These are phyloP conservation scores for Bujurquina vittata DNA, from an alignment of 2,113 vertebrate genomes.

Conservation along the genomic window DNA sequence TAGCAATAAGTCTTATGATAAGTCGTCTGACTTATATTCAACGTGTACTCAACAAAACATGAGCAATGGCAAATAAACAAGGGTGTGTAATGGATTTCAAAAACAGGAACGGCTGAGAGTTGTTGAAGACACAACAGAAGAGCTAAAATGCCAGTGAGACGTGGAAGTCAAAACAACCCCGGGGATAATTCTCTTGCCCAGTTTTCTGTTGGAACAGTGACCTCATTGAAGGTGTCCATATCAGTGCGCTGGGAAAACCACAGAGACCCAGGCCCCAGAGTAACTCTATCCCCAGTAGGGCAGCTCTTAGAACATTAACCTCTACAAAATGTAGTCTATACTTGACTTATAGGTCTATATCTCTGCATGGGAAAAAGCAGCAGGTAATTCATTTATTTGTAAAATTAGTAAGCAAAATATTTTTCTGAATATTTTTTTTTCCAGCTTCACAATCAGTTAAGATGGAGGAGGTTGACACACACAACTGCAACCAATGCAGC, in stretches of 20 bases:
- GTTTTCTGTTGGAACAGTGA: conserved; percentile 17
- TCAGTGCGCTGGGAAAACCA: conserved; percentile 24
- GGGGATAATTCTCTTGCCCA: neutral
- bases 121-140: neutral
- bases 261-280: conserved; percentile 23
- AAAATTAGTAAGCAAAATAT: neutral
- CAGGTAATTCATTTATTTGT: neutral
- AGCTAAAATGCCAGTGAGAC: neutral
- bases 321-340: neutral
- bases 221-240: conserved; percentile 47
- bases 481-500: neutral
- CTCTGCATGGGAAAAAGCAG: neutral
- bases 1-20: conserved; percentile 1
- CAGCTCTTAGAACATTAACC: conserved; percentile 6
- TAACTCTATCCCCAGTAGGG: conserved; percentile 37
- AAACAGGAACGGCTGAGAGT: neutral
- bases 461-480: neutral
- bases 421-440: neutral
- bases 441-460: neutral
- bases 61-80: conserved; percentile 17
- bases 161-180: neutral
- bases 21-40: no score
- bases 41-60: neutral
- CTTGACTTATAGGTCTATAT: neutral
- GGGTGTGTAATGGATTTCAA: neutral